phyloP scores from a whole-genome alignment of 2,888 invertebrate species.

The Phlogophora meticulosa region DNA sequence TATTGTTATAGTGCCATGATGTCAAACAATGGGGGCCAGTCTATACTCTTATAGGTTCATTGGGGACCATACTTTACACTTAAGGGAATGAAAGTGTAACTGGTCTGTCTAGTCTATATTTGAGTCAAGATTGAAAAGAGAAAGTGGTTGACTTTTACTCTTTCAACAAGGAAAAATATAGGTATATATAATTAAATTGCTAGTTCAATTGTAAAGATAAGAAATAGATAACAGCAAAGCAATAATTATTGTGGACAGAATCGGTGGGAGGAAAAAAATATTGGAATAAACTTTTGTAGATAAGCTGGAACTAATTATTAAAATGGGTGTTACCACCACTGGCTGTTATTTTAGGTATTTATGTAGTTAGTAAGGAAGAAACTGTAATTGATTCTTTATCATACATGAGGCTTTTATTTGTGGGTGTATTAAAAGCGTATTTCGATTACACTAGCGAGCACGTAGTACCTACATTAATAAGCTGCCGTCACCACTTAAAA shows the following conservation, averaged over 20 bases:
- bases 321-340: slow-evolving; percentile 15
- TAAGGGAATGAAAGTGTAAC: slow-evolving; percentile 50
- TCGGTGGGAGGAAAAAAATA: slow-evolving; percentile 16
- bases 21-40: not conserved
- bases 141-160: slow-evolving; percentile 42
- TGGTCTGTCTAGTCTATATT: slow-evolving; percentile 11
- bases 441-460: slow-evolving; percentile 24
- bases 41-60: not conserved
- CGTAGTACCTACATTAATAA: slow-evolving; percentile 48
- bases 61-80: slow-evolving; percentile 1
- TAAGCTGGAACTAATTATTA: not conserved
- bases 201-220: slow-evolving; percentile 3
- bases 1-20: not conserved
- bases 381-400: not conserved
- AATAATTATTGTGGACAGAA: not conserved
- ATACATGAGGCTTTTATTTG: not conserved
- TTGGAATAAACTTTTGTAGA: not conserved
- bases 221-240: not conserved
- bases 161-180: not conserved
- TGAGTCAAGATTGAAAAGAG: slow-evolving; percentile 22
- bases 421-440: slow-evolving; percentile 1
- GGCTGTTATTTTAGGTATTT: not conserved
- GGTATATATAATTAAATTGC: not conserved
- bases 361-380: not conserved
- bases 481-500: slow-evolving; percentile 85